Base-by-base conservation (phyloP, 1,140 invertebrate genomes). In the Belonocnema kinseyi region DNA sequence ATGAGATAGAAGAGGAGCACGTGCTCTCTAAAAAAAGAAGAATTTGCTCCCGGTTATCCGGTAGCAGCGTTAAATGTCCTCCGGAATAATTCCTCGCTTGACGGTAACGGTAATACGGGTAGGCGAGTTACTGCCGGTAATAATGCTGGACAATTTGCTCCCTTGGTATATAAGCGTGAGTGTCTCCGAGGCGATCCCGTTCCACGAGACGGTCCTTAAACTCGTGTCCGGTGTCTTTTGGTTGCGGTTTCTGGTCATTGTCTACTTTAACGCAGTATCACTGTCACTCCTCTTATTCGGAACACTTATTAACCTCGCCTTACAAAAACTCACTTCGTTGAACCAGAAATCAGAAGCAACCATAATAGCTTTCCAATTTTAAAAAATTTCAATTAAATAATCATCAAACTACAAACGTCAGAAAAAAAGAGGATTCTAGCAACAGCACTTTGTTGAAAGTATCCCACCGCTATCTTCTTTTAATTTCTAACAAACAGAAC, bases 181-280 rank as follows among this genome's bases (percentile, higher is more conserved):
- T 82, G 81, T 87, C 83, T 78, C 79, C 75, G 66, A 76, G 81
- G 70, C 33, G 70, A 85, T 82, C 80, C 80, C 74, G 81, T 84
- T 83, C 61, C 76, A 78, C 74, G 77, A 85, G 85, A 85, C 83
- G 82, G 80, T 86, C 61, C 75, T 79, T 79, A 81, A 82, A 50
- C 74, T 75, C 83, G 81, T 86, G 84, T 87, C 86, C 83, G 83
- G 84, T 87, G 78, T 85, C 78, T 54, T 71, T 74, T 61, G 77
- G 83, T 86, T 72, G 85, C 85, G 84, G 81, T 75, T 74, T 73
- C 72, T 82, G 78, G 51, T 80, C 80, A 83, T 87, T 84, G 83
- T 88, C 77, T 85, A 79, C 52, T 76, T 56, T 56, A 75, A 61
- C 61, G 74, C 50, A 70, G 80, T 76, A 74, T 83, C 82, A 70